These are phyloP conservation scores for Cyphomyrmex costatus DNA, from an alignment of 1,140 invertebrate genomes.

Conservation along the genomic window DNA sequence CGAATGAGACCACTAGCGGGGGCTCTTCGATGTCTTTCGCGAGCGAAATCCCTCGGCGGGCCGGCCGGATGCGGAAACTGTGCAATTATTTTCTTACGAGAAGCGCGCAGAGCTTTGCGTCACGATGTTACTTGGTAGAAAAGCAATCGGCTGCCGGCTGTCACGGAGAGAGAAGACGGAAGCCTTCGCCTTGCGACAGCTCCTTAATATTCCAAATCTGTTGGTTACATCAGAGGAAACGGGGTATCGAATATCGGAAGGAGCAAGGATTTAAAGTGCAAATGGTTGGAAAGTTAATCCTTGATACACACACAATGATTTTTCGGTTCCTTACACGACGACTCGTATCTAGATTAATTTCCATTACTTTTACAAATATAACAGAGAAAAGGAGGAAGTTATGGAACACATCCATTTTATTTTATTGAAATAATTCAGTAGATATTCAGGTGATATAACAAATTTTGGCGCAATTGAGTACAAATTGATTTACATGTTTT, in stretches of 20 bases:
- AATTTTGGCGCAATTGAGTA: no score
- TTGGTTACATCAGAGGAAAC: not conserved
- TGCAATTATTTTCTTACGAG: conserved; percentile 54
- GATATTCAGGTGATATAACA: no score
- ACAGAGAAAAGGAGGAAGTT: no score
- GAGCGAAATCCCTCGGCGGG: conserved; percentile 38
- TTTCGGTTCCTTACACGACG: no score
- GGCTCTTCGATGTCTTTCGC: conserved; percentile 20
- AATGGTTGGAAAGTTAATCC: not conserved
- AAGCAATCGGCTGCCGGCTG: conserved; percentile 31
- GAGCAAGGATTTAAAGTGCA: not conserved
- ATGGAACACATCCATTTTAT: no score
- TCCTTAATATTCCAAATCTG: conserved; percentile 18
- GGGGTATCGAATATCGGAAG: not conserved
- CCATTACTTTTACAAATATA: no score
- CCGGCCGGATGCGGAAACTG: conserved; percentile 54
- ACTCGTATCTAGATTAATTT: no score
- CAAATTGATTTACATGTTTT: no score
- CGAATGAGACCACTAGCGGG: conserved; percentile 48
- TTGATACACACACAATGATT: no score
- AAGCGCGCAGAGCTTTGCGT: conserved; percentile 29
- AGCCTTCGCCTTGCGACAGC: not conserved
- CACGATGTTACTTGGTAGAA: conserved; percentile 2
- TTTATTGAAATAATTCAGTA: no score
- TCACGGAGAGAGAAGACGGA: not conserved